Percentiles rank a stretch among this genome's conserved stretches.
Evolutionary conservation across 2,888 invertebrate species (phyloP).

Genomic region (Eristalis arbustorum): DNA sequence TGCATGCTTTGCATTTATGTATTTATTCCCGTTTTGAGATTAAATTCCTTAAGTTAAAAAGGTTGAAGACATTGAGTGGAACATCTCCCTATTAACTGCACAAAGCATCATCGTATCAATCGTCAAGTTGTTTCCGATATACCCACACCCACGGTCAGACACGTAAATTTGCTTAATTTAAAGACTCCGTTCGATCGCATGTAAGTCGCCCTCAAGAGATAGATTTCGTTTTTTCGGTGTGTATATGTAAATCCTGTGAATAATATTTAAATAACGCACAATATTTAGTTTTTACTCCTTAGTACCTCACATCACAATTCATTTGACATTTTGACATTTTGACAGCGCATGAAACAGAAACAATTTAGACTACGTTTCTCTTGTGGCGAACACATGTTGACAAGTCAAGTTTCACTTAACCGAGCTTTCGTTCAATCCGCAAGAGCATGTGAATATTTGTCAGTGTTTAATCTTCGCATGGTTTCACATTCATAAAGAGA

Average conservation of each 20-base stretch:
- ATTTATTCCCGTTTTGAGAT: no score
- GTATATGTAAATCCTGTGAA: neutral
- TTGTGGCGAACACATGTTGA: no score
- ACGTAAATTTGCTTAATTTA: neutral
- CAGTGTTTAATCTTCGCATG: neutral
- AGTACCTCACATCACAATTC: slow-evolving; percentile 18
- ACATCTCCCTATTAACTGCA: neutral
- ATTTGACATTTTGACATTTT: no score
- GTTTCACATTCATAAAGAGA: neutral
- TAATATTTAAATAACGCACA: slow-evolving; percentile 11
- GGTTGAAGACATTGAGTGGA: neutral
- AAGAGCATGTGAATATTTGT: neutral
- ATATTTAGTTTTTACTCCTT: slow-evolving; percentile 8
- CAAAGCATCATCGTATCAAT: neutral
- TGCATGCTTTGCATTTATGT: no score
- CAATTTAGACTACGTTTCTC: neutral
- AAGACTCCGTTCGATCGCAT: neutral
- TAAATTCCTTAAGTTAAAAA: no score
- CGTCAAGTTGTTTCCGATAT: neutral
- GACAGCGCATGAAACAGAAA: neutral
- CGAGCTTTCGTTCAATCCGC: neutral
- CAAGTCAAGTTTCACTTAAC: slow-evolving; percentile 12
- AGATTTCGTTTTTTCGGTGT: neutral
- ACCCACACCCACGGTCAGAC: neutral
- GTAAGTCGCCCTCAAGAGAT: neutral